Conservation (phyloP, 2,888 invertebrate genomes). For the Napeogenes sylphis region DNA sequence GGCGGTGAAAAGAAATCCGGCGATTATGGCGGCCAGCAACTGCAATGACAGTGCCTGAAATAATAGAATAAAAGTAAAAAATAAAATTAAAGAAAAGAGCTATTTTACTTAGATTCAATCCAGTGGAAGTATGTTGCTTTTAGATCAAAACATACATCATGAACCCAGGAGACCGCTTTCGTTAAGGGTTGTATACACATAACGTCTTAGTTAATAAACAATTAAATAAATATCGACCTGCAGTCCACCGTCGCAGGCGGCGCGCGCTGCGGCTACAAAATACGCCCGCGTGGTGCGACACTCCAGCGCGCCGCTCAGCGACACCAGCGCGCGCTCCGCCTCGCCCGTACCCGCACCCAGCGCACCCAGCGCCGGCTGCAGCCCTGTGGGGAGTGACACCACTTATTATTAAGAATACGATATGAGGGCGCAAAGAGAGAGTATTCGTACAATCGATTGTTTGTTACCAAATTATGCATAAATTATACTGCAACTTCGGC, state of each 20-base stretch:
- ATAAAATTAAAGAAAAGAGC: too few species aligned
- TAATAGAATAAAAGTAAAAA: not conserved
- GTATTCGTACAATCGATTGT: too few species aligned
- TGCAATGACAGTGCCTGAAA: slow-evolving; percentile 87
- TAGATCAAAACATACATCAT: too few species aligned
- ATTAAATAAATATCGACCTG: slow-evolving; percentile 42
- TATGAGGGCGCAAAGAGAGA: not conserved
- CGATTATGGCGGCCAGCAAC: slow-evolving; percentile 89
- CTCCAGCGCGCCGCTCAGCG: slow-evolving; percentile 83
- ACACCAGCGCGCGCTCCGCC: slow-evolving; percentile 84
- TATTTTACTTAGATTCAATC: too few species aligned
- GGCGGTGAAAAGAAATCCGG: slow-evolving; percentile 93
- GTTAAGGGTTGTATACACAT: too few species aligned
- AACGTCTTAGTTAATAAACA: too few species aligned
- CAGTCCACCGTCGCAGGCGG: slow-evolving; percentile 89
- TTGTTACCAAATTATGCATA: too few species aligned
- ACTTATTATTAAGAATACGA: not conserved
- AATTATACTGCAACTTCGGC: too few species aligned
- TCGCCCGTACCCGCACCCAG: slow-evolving; percentile 87
- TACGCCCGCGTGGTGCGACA: slow-evolving; percentile 90
- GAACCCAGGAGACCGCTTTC: too few species aligned
- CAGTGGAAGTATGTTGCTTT: too few species aligned
- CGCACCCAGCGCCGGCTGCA: slow-evolving; percentile 86
- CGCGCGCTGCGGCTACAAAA: slow-evolving; percentile 87
- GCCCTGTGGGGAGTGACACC: slow-evolving; percentile 47